Percentiles rank a stretch among this genome's conserved stretches.
Evolutionary conservation across 2,113 vertebrate genomes (phyloP).

Genomic region (Platycercus adscitus): DNA sequence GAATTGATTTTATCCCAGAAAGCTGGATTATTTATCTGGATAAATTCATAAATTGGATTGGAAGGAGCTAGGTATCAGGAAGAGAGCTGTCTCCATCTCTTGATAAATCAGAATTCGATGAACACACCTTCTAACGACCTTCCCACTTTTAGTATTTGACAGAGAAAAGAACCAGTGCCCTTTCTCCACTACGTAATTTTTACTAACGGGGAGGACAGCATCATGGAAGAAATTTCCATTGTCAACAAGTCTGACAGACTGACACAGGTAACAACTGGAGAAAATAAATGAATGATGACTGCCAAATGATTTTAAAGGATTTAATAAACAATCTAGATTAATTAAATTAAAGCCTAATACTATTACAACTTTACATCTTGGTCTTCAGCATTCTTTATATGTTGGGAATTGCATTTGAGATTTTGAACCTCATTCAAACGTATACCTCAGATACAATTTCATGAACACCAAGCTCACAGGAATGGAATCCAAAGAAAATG

Average conservation of each 20-base stretch:
- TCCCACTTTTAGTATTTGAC: not conserved
- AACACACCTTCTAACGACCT: not conserved
- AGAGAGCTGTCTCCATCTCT: not conserved
- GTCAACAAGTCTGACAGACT: not conserved
- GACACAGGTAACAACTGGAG: not conserved
- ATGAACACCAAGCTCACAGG: not conserved
- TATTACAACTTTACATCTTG: not conserved
- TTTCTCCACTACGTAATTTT: not conserved
- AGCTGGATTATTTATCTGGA: not conserved
- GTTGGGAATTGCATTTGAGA: not conserved
- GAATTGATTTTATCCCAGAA: not conserved
- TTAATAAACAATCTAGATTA: not conserved
- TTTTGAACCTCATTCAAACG: not conserved
- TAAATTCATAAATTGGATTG: rapidly evolving
- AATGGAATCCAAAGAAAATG: not conserved
- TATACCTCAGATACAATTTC: not conserved
- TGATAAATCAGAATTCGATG: not conserved
- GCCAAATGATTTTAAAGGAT: not conserved
- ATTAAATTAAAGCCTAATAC: not conserved
- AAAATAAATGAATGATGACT: not conserved
- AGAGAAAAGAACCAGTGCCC: not conserved
- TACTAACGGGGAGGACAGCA: not conserved
- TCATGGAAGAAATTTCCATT: not conserved
- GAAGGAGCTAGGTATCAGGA: not conserved
- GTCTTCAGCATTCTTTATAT: not conserved